Conservation (phyloP, 2,888 invertebrate genomes). For the Pollenia amentaria region DNA sequence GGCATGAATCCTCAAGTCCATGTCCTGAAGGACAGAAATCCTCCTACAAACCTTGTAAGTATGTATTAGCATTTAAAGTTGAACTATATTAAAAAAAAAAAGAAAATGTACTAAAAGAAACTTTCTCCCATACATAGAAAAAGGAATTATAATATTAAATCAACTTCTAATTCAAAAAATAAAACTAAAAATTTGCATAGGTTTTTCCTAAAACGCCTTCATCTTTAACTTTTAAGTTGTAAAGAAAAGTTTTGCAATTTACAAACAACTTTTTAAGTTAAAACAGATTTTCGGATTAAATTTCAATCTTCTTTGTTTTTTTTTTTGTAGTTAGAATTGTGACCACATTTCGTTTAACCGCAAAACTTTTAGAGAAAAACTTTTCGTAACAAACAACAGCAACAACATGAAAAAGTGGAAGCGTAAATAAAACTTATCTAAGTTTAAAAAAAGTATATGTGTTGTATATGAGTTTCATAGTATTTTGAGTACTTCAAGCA, state of each 20-base stretch:
- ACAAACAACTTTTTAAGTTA: slow-evolving; percentile 17
- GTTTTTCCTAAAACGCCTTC: slow-evolving; percentile 8
- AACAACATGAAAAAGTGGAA: slow-evolving; percentile 17
- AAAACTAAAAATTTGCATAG: slow-evolving; percentile 1
- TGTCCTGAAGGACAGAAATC: no score
- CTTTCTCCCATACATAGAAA: no score
- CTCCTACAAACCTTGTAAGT: no score
- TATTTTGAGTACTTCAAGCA: slow-evolving; percentile 18
- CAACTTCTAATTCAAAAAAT: no score
- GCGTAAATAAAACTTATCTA: slow-evolving; percentile 29
- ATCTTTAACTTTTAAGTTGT: slow-evolving; percentile 35
- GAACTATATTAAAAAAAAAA: no score
- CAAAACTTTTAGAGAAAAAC: slow-evolving; percentile 66
- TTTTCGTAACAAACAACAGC: slow-evolving; percentile 29
- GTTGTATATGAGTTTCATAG: neutral
- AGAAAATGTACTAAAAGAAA: no score
- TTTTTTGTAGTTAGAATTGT: slow-evolving; percentile 28
- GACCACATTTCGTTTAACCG: slow-evolving; percentile 69
- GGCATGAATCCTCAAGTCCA: no score
- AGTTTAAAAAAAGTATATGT: slow-evolving; percentile 2
- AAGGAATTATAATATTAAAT: neutral
- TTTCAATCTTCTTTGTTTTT: slow-evolving; percentile 51
- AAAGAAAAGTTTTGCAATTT: slow-evolving; percentile 23
- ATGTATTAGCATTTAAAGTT: no score
- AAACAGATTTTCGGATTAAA: slow-evolving; percentile 60